Conservation (phyloP, 2,888 invertebrate genomes). For the Dendrolimus pini region DNA sequence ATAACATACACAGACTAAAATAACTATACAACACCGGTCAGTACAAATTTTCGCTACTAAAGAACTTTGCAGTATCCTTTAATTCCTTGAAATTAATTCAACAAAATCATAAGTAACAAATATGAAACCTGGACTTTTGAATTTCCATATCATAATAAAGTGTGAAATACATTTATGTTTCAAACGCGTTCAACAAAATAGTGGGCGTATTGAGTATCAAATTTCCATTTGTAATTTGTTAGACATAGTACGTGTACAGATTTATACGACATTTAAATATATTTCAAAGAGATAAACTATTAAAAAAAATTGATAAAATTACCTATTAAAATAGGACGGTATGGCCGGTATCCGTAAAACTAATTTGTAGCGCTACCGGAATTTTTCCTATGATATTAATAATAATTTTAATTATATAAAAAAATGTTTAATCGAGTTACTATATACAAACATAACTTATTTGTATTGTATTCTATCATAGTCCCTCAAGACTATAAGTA, state of each 20-base stretch:
- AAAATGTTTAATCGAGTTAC: too few species aligned
- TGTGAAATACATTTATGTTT: slow-evolving; percentile 19
- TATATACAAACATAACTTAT: slow-evolving; percentile 2
- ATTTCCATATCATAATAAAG: too few species aligned
- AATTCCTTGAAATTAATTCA: too few species aligned
- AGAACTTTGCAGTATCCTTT: too few species aligned
- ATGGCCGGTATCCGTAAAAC: not conserved
- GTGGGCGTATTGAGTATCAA: slow-evolving; percentile 55
- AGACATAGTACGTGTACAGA: slow-evolving; percentile 15
- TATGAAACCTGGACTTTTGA: too few species aligned
- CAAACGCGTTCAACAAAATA: slow-evolving; percentile 28
- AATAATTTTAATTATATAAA: too few species aligned
- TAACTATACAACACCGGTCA: slow-evolving; percentile 10
- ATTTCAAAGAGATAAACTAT: not conserved
- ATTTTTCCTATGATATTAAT: not conserved
- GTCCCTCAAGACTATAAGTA: too few species aligned
- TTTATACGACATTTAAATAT: slow-evolving; percentile 5
- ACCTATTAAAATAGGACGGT: not conserved
- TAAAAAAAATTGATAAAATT: not conserved
- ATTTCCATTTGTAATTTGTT: slow-evolving; percentile 50
- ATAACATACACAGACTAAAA: not conserved
- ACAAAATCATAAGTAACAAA: too few species aligned
- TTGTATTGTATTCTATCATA: not conserved
- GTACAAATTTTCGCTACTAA: slow-evolving; percentile 14
- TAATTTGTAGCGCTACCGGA: not conserved